phyloP scores from a whole-genome alignment of 92 coral and sea anemone species.

The Phenganax stokvisi region DNA sequence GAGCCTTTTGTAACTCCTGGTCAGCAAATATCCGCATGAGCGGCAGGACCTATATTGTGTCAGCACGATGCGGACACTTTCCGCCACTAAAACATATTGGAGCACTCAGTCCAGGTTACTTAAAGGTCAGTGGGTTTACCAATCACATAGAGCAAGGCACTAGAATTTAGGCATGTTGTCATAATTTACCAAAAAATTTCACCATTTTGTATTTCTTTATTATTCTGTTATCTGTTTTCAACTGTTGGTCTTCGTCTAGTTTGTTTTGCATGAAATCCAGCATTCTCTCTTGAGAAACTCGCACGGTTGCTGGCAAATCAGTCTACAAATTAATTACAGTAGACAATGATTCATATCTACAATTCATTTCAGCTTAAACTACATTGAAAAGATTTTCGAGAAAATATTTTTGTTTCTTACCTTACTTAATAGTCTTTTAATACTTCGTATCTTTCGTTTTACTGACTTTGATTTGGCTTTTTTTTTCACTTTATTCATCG shows the following conservation, averaged over 20 bases:
- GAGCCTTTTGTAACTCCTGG: too few relatives aligned
- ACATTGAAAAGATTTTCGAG: not conserved
- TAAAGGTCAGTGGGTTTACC: too few relatives aligned
- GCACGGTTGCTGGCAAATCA: slow-evolving; percentile 77
- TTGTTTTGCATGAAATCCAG: slow-evolving; percentile 55
- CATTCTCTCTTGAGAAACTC: slow-evolving; percentile 78
- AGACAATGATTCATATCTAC: not conserved
- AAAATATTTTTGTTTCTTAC: not conserved
- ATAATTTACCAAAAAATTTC: slow-evolving; percentile 72
- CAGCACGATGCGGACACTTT: too few relatives aligned
- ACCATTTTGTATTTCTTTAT: slow-evolving; percentile 73
- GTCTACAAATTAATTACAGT: slow-evolving; percentile 4
- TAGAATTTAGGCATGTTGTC: not conserved
- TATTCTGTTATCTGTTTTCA: slow-evolving; percentile 53
- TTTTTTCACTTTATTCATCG: slow-evolving; percentile 9
- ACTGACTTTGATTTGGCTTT: slow-evolving; percentile 25
- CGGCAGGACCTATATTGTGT: too few relatives aligned
- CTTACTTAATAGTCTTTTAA: slow-evolving; percentile 23
- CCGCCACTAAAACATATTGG: too few relatives aligned
- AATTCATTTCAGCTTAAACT: not conserved
- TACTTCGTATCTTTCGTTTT: slow-evolving; percentile 25
- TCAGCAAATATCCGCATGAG: too few relatives aligned
- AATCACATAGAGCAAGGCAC: not conserved
- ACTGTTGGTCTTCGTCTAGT: slow-evolving; percentile 58
- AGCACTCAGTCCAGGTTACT: too few relatives aligned